Evolutionary conservation across 2,113 vertebrate species (phyloP).

Genomic region (Petromus typicus): DNA sequence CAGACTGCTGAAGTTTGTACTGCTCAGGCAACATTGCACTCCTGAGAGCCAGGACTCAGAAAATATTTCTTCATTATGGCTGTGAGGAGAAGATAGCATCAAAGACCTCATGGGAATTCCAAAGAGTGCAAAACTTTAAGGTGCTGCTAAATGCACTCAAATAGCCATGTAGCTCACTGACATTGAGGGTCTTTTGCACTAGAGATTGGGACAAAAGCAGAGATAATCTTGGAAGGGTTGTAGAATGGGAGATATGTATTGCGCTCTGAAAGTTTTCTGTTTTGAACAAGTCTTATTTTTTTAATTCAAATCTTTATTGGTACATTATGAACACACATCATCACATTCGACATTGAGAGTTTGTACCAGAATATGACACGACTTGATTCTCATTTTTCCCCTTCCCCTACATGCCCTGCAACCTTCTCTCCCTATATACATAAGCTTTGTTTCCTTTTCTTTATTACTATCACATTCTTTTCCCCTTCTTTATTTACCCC

Average conservation of each 20-base stretch:
- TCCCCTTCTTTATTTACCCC: too few species aligned
- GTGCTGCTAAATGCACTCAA: neutral
- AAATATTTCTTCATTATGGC: neutral
- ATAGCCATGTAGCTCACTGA: neutral
- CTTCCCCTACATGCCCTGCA: too few species aligned
- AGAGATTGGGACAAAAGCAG: neutral
- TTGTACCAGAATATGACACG: too few species aligned
- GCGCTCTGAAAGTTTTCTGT: neutral
- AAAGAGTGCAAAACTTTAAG: neutral
- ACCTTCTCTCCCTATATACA: too few species aligned
- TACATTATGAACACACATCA: too few species aligned
- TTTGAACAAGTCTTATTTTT: neutral
- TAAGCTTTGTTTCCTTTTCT: too few species aligned
- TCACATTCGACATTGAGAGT: too few species aligned
- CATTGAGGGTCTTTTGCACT: neutral
- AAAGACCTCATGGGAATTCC: neutral
- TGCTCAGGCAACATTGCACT: neutral
- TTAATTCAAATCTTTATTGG: too few species aligned
- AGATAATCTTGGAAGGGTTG: neutral
- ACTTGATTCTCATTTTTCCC: too few species aligned
- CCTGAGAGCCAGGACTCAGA: constrained; percentile 28
- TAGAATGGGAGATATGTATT: neutral
- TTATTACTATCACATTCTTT: too few species aligned
- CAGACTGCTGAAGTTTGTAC: neutral
- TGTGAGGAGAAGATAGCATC: neutral